phyloP scores from a whole-genome alignment of 2,888 invertebrate species.

The Cheiracanthium punctorium region DNA sequence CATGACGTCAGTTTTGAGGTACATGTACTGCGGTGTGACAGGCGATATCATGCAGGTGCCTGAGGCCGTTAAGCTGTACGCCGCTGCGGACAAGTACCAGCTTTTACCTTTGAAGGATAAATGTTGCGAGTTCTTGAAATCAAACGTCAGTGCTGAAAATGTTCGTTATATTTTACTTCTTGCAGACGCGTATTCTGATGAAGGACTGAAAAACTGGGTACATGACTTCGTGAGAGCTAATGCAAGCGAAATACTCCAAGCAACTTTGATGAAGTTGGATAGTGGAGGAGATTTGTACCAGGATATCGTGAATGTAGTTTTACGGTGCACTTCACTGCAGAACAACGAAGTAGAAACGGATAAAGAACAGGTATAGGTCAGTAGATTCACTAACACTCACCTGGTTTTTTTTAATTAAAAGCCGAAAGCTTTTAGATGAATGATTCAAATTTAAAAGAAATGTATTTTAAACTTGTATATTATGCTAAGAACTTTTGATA shows the following conservation, averaged over 20 bases:
- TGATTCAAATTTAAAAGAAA: no score
- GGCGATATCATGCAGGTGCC: background rate
- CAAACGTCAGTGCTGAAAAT: background rate
- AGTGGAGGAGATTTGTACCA: no score
- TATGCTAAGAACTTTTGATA: no score
- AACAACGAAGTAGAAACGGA: no score
- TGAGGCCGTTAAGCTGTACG: background rate
- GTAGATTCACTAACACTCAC: no score
- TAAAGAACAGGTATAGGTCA: no score
- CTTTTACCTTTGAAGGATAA: background rate
- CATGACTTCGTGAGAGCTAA: background rate
- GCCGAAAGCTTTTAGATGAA: no score
- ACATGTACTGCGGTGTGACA: background rate
- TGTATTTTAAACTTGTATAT: no score
- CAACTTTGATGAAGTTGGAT: no score
- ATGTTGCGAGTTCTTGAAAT: background rate
- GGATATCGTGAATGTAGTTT: no score
- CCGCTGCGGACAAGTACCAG: constrained; percentile 14
- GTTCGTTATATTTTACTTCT: background rate
- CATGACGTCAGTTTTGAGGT: background rate
- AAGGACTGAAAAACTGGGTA: background rate
- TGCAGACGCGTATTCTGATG: background rate
- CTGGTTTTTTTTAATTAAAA: no score
- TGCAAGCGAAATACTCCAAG: background rate
- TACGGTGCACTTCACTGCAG: no score